Evolutionary conservation across 1,140 invertebrate genomes (phyloP), one percentile per base, ranked within the genome.

Genomic region (Lethrus apterus): DNA sequence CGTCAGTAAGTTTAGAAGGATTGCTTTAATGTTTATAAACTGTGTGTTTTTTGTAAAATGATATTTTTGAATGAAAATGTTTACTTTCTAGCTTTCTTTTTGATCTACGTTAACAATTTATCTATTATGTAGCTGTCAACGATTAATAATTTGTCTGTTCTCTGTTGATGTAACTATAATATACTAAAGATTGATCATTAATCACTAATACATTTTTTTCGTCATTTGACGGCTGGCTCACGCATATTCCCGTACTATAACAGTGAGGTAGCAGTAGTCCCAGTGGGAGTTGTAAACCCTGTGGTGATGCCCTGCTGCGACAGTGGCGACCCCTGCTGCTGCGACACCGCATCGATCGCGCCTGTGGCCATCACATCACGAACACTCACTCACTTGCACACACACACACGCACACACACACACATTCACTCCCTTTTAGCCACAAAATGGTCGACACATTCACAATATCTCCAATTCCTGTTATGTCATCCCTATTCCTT

Each of bases 321-420:
- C 56, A 52, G 56, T 58, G 53, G 56, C 50, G 51, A 53, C 56
- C 56, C 56, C 56, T 58, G 56, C 56, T 52, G 50, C 41, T 55
- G 53, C 56, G 53, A 55, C 50, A 52, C 41, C 51, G 48, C 53
- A 58, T 58, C 56, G 56, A 58, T 58, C 53, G 50, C 50, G 17
- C 43, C 53, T 51, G 34, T 13, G 26, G 44, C 50, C 55, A 30
- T 19, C 24, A 7, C 24, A 26, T 26, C 24, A 26, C 24, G 24
- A 7, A n/a, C 36, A 4, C 7, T 29, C 40, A 5, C 46, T 29
- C 17, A 17, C 44, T 19, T 29, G 17, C 44, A 26, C 19, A n/a
- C 23, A 46, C 44, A 36, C 15, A 24, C 23, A 21, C 32, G 19
- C 33, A 45, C 17, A 46, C 30, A 14, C 42, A 17, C 7, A 10